These are phyloP conservation scores for Agelas oroides DNA, from an alignment of 37 sponge, comb jelly and placozoan species.

Conservation along the genomic window DNA sequence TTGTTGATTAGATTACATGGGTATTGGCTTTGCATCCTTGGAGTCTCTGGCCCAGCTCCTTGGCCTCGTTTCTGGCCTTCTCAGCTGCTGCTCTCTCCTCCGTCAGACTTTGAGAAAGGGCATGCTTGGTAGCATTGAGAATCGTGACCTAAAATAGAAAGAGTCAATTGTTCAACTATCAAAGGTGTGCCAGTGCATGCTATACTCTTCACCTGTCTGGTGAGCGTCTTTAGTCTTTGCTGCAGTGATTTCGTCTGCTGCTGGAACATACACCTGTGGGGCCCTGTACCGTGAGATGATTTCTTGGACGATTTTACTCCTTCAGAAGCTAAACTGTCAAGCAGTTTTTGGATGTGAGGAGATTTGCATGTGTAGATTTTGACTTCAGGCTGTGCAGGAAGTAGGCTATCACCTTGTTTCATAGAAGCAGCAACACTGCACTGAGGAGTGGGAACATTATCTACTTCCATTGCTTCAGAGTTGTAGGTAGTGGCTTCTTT, in stretches of 20 bases:
- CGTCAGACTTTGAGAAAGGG: conserved; percentile 5
- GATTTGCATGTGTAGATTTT: background rate
- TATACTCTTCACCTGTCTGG: background rate
- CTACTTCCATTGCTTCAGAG: too few species aligned
- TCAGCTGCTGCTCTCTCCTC: conserved; percentile 1
- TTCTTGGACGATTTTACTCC: too few species aligned
- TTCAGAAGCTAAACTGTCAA: too few species aligned
- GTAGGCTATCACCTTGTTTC: background rate
- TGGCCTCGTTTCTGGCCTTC: background rate
- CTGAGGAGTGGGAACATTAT: too few species aligned
- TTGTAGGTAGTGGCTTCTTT: too few species aligned
- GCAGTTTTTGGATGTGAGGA: too few species aligned
- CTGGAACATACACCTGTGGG: background rate
- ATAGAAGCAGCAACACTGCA: too few species aligned
- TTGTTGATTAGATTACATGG: conserved; percentile 3
- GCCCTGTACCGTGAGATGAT: background rate
- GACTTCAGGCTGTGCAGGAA: background rate
- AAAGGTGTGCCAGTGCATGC: too few species aligned
- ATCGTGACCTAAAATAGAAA: background rate
- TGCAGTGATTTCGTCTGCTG: conserved; percentile 21
- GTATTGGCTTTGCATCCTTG: background rate
- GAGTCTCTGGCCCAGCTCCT: background rate
- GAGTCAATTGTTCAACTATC: too few species aligned
- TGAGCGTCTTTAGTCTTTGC: conserved; percentile 11
- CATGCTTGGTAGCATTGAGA: background rate